A percentile compares a stretch with the other conserved stretches of the same genome.
Conservation (phyloP, 35 echinoderm and acorn worm genomes). For the Diadema setosum region DNA sequence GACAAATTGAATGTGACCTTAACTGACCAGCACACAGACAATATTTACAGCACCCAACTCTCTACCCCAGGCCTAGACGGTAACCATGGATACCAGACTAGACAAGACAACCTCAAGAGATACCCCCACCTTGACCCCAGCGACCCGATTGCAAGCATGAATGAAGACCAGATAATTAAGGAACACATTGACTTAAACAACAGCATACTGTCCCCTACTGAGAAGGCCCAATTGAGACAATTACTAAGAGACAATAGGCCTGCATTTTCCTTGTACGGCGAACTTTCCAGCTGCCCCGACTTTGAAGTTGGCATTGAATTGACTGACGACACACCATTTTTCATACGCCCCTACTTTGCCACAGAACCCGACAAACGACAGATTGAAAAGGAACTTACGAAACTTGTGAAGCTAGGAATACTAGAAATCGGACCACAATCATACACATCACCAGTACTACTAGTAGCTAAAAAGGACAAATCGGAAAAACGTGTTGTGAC, state of each 20-base stretch:
- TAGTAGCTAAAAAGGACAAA: slow-evolving; percentile 31
- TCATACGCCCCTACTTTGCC: not conserved
- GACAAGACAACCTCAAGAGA: not conserved
- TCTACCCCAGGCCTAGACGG: not conserved
- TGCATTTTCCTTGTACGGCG: slow-evolving; percentile 42
- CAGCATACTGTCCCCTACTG: not conserved
- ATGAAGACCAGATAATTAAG: not conserved
- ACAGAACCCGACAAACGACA: slow-evolving; percentile 28
- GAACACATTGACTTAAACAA: not conserved
- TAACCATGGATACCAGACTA: not conserved
- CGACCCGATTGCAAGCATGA: not conserved
- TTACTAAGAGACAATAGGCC: not conserved
- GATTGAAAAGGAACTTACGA: slow-evolving; percentile 24
- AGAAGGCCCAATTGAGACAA: not conserved
- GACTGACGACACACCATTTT: no score
- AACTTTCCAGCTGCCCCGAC: slow-evolving; percentile 20
- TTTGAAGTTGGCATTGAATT: slow-evolving; percentile 3
- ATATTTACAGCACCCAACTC: not conserved
- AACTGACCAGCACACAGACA: not conserved
- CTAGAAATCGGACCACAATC: slow-evolving; percentile 33
- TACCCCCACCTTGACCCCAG: not conserved
- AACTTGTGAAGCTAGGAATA: slow-evolving; percentile 47
- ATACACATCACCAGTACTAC: slow-evolving; percentile 50
- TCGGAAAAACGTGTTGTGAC: slow-evolving; percentile 22
- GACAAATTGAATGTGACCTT: not conserved